These are phyloP conservation scores for Triops cancriformis DNA, from an alignment of 1,140 invertebrate species.

Conservation along the genomic window DNA sequence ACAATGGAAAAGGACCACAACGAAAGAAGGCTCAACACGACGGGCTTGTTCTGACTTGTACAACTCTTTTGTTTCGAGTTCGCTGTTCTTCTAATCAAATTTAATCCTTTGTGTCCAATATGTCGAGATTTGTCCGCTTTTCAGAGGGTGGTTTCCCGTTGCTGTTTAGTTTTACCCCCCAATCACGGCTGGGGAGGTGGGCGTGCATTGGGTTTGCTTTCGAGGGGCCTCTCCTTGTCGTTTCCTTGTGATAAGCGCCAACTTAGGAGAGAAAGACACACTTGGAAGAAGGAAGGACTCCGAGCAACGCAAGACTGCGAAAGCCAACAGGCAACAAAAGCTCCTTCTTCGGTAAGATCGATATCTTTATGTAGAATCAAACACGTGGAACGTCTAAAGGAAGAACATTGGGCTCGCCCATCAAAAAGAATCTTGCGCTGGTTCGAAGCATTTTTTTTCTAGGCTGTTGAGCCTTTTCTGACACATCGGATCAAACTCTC, in stretches of 20 bases:
- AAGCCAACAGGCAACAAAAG: not conserved
- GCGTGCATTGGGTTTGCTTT: no score
- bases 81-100: no score
- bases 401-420: not conserved
- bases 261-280: not conserved
- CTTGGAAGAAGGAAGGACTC: not conserved
- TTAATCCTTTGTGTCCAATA: no score
- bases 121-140: not conserved
- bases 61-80: no score
- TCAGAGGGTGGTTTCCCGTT: not conserved
- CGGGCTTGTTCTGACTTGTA: no score
- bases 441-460: not conserved
- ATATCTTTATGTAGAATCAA: slow-evolving; percentile 6
- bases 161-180: not conserved
- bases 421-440: not conserved
- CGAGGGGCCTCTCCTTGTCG: not conserved
- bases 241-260: not conserved
- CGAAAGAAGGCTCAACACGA: no score
- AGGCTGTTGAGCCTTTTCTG: not conserved
- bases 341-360: not conserved
- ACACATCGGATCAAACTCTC: no score
- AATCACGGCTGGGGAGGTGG: not conserved
- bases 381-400: not conserved
- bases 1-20: no score
- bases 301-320: not conserved